Percentiles rank a stretch among this genome's conserved stretches.
Evolutionary conservation across 2,888 invertebrate genomes (phyloP).

Genomic region (Muscina levida): DNA sequence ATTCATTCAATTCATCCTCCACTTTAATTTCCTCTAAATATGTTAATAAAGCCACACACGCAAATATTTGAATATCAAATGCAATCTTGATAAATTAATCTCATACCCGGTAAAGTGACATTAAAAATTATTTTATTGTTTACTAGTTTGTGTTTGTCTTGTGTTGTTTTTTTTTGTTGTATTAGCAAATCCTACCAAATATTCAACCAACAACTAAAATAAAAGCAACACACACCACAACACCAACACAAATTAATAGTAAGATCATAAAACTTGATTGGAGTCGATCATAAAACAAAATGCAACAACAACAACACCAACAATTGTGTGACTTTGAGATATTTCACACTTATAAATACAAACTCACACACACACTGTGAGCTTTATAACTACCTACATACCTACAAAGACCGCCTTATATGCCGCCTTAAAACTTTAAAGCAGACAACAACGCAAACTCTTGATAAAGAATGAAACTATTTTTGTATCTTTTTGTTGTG

Average conservation of each 20-base stretch:
- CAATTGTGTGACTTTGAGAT: slow-evolving; percentile 59
- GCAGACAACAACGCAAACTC: background rate
- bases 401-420: no score
- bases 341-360: no score
- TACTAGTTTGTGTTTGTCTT: no score
- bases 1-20: no score
- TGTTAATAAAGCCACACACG: background rate
- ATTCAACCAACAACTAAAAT: slow-evolving; percentile 53
- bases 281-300: background rate
- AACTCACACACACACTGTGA: no score
- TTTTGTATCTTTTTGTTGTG: background rate
- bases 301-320: background rate
- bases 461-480: slow-evolving; percentile 28
- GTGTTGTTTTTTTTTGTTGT: no score
- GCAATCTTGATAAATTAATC: background rate
- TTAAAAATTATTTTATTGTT: no score
- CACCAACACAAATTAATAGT: slow-evolving; percentile 14
- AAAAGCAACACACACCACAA: background rate
- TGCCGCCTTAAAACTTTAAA: slow-evolving; percentile 24
- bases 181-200: slow-evolving; percentile 43
- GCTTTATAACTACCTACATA: no score
- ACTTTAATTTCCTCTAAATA: background rate
- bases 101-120: background rate
- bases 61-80: slow-evolving; percentile 1
- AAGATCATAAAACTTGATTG: slow-evolving; percentile 26